These are phyloP conservation scores for Bombylius discolor DNA, from an alignment of 2,888 invertebrate species.

Conservation along the genomic window DNA sequence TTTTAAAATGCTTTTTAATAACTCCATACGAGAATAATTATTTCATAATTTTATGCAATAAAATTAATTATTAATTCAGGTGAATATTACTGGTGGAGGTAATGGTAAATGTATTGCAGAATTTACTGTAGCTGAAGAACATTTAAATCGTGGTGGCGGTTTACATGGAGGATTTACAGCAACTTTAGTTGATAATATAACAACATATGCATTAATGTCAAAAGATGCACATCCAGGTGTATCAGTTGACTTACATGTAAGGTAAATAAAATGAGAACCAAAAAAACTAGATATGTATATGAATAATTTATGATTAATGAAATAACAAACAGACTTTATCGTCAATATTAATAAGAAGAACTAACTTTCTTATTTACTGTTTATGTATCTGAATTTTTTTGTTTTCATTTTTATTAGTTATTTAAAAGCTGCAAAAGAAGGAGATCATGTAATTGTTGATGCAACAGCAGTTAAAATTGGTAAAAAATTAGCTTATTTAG, in stretches of 20 bases:
- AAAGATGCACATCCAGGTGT: constrained; percentile 56
- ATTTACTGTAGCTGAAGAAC: constrained; percentile 58
- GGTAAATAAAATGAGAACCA: constrained; percentile 40
- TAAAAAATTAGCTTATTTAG: constrained; percentile 66
- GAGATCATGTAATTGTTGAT: constrained; percentile 67
- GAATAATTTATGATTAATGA: too few species aligned
- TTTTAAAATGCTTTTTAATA: too few species aligned
- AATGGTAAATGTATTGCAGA: constrained; percentile 63
- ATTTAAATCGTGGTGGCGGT: constrained; percentile 60
- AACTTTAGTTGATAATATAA: constrained; percentile 57
- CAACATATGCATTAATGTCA: constrained; percentile 65
- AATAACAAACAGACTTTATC: too few species aligned
- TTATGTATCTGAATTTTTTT: neutral
- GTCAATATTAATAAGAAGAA: too few species aligned
- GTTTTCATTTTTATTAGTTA: constrained; percentile 44
- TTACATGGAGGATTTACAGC: constrained; percentile 80
- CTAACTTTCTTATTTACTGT: too few species aligned
- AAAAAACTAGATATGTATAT: neutral
- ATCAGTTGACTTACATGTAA: constrained; percentile 68
- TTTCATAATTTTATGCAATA: neutral
- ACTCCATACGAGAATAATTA: neutral
- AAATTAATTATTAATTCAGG: constrained; percentile 16
- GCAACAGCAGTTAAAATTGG: constrained; percentile 66
- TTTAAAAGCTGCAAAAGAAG: constrained; percentile 58
- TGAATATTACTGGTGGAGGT: constrained; percentile 40